Evolutionary conservation across 2,797 vertebrate species (phyloP).

Genomic region (Neostethus bicornis): DNA sequence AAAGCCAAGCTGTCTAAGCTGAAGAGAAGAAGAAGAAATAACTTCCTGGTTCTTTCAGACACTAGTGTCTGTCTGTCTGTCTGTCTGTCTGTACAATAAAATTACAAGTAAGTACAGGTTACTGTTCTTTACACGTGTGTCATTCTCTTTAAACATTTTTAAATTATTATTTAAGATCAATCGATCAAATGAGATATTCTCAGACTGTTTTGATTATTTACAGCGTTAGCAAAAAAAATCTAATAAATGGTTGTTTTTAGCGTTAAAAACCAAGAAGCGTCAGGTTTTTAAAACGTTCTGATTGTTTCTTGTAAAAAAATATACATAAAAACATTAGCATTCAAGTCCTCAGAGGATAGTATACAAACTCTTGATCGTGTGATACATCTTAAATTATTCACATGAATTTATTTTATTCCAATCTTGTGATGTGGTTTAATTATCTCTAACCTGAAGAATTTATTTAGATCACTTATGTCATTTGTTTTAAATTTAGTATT

Average conservation of each 20-base stretch:
- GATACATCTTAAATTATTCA: no score
- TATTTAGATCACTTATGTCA: no score
- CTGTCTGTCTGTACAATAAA: conserved; percentile 8
- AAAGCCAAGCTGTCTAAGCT: not conserved
- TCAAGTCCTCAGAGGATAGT: no score
- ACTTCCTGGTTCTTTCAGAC: conserved; percentile 13
- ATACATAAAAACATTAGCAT: no score
- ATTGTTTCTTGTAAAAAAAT: no score
- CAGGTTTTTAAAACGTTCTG: no score
- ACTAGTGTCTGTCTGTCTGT: conserved; percentile 10
- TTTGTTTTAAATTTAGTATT: no score
- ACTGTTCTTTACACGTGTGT: rapidly evolving
- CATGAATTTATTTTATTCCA: no score
- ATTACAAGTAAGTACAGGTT: conserved; percentile 55
- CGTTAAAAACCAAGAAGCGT: not conserved
- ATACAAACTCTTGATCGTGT: no score
- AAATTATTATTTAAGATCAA: no score
- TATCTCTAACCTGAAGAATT: no score
- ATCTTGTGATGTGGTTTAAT: no score
- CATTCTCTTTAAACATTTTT: not conserved
- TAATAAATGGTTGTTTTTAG: not conserved
- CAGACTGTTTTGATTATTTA: conserved; percentile 26
- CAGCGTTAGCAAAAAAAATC: conserved; percentile 11
- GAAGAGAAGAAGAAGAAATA: conserved; percentile 20
- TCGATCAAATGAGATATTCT: not conserved